A percentile compares a stretch with the other conserved stretches of the same genome.
Evolutionary conservation across 2,113 vertebrate species (phyloP).

Genomic region (Hippolais icterina): DNA sequence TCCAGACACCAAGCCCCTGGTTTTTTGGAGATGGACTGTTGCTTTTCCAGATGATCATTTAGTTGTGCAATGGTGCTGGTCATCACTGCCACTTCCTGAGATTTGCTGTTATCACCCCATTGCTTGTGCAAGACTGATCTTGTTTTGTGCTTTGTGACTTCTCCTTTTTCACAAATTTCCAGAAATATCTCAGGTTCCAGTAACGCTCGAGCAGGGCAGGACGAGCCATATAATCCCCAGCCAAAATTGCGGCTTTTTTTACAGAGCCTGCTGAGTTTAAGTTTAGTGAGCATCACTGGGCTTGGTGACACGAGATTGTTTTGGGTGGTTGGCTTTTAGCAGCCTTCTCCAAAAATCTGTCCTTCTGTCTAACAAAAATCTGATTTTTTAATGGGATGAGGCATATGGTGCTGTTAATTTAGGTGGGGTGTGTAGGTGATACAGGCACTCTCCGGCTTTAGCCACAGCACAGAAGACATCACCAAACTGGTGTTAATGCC

Average conservation of each 20-base stretch:
- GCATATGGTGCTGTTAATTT: accelerated
- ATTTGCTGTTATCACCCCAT: background rate
- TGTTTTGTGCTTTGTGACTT: background rate
- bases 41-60: background rate
- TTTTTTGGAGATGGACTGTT: background rate
- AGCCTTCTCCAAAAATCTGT: background rate
- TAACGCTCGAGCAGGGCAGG: accelerated
- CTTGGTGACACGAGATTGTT: background rate
- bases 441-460: background rate
- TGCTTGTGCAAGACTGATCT: background rate
- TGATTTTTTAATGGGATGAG: background rate
- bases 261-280: background rate
- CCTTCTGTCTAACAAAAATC: background rate
- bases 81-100: background rate
- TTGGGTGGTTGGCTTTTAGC: background rate
- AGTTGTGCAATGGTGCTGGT: background rate
- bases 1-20: accelerated
- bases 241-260: background rate
- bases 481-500: background rate
- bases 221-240: accelerated
- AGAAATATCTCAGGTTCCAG: accelerated
- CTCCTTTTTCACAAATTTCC: background rate
- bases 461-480: background rate
- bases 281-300: background rate
- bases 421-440: too few relatives aligned